A percentile compares a stretch with the other conserved stretches of the same genome.
These are phyloP conservation scores for Drosophila helvetica DNA, from an alignment of 2,888 invertebrate species.

Conservation along the genomic window DNA sequence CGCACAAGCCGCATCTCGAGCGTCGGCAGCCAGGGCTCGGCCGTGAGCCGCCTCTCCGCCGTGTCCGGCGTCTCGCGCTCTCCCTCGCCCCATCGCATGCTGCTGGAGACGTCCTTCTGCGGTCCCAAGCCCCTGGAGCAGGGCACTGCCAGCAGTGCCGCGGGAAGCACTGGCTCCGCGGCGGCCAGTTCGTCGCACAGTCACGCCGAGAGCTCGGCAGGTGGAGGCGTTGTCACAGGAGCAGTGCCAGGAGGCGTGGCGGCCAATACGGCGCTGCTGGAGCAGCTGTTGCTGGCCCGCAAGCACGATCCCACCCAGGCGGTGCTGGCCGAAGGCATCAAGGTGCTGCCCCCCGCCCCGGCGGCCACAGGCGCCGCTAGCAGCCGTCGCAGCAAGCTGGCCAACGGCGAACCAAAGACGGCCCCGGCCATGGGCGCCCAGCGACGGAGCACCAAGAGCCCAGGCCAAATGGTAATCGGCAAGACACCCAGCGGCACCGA, in stretches of 20 bases:
- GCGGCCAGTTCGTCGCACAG: constrained; percentile 64
- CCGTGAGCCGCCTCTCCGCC: constrained; percentile 86
- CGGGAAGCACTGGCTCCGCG: constrained; percentile 57
- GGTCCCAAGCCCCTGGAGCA: constrained; percentile 90
- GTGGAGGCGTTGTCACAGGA: not conserved
- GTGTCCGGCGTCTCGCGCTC: constrained; percentile 87
- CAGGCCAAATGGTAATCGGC: constrained; percentile 82
- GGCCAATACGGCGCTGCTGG: constrained; percentile 85
- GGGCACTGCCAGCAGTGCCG: constrained; percentile 27
- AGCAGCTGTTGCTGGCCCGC: constrained; percentile 86
- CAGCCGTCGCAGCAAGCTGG: constrained; percentile 20
- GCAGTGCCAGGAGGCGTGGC: constrained; percentile 27
- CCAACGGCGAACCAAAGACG: constrained; percentile 31
- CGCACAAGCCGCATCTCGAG: constrained; percentile 92
- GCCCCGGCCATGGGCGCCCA: constrained; percentile 65
- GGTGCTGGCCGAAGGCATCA: constrained; percentile 87
- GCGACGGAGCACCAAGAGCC: constrained; percentile 79
- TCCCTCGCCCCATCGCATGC: constrained; percentile 95
- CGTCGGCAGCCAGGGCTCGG: constrained; percentile 91
- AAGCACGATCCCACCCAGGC: constrained; percentile 88
- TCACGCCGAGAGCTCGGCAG: constrained; percentile 30
- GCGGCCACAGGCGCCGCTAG: constrained; percentile 52
- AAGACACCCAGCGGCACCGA: constrained; percentile 84
- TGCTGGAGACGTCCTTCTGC: constrained; percentile 95
- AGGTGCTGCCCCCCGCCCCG: constrained; percentile 83